These are phyloP conservation scores for Atractosteus spatula DNA, from an alignment of 2,113 vertebrate species.

Conservation along the genomic window DNA sequence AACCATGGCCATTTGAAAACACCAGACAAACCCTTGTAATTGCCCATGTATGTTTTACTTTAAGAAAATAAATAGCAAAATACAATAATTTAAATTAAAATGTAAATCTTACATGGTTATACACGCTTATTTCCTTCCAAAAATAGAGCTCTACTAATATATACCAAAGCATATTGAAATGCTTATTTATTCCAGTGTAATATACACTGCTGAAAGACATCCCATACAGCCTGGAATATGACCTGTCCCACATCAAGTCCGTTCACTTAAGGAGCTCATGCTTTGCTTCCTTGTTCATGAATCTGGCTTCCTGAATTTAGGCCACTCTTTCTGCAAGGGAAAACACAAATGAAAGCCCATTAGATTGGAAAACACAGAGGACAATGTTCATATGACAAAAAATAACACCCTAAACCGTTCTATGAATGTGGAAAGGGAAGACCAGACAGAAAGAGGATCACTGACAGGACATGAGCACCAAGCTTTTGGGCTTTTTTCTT, in stretches of 20 bases:
- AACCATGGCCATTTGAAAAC: too few species aligned
- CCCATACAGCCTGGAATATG: constrained; percentile 58
- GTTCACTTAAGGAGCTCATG: constrained; percentile 33
- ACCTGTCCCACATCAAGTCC: constrained; percentile 26
- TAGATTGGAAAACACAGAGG: too few species aligned
- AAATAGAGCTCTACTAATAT: constrained; percentile 57
- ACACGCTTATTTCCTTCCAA: constrained; percentile 47
- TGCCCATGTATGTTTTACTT: background rate
- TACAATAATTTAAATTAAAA: constrained; percentile 67
- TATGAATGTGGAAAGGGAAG: too few species aligned
- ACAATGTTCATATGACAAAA: too few species aligned
- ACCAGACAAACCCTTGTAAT: constrained; percentile 34
- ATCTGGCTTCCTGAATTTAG: constrained; percentile 43
- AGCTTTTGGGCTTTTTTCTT: too few species aligned
- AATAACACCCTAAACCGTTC: too few species aligned
- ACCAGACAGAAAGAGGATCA: too few species aligned
- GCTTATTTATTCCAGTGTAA: constrained; percentile 64
- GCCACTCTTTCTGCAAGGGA: constrained; percentile 58
- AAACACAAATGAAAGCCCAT: constrained; percentile 1
- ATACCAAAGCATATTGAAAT: constrained; percentile 49
- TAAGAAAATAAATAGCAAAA: constrained; percentile 38
- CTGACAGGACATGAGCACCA: too few species aligned
- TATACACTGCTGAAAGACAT: constrained; percentile 68
- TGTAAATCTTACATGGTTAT: constrained; percentile 43
- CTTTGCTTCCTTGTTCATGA: constrained; percentile 47